Percentiles rank a stretch among this genome's conserved stretches.
phyloP scores from a whole-genome alignment of 2,888 invertebrate genomes.

The Ypsolopha scabrella region DNA sequence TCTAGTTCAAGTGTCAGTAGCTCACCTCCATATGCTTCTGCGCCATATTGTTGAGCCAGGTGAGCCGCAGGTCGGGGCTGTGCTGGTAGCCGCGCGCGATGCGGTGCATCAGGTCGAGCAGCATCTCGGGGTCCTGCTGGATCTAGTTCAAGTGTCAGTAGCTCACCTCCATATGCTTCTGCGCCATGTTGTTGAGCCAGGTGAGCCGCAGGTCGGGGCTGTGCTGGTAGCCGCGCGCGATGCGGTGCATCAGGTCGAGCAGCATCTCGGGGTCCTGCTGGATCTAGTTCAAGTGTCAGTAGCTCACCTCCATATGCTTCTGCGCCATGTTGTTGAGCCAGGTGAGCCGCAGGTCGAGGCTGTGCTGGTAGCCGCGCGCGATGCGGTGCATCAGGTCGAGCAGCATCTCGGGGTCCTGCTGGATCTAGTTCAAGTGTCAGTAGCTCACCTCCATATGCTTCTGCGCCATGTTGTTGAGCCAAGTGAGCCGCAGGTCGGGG shows the following conservation, averaged over 20 bases:
- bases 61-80: conserved; percentile 90
- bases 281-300: conserved; percentile 95
- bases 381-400: conserved; percentile 98
- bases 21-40: conserved; percentile 91
- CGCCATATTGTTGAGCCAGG: conserved; percentile 98
- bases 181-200: conserved; percentile 98
- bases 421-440: no score
- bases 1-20: no score
- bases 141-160: no score
- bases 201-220: conserved; percentile 93
- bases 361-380: conserved; percentile 95
- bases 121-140: conserved; percentile 98
- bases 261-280: conserved; percentile 99
- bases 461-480: conserved; percentile 98
- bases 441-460: conserved; percentile 92
- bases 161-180: conserved; percentile 89
- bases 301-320: background rate
- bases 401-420: conserved; percentile 98
- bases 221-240: conserved; percentile 89
- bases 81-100: conserved; percentile 91
- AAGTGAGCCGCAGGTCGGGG: conserved; percentile 90
- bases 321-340: no score
- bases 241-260: conserved; percentile 96
- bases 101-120: conserved; percentile 97
- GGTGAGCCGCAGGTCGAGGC: no score